Evolutionary conservation across 2,113 vertebrate genomes (phyloP), one percentile per base, ranked within the genome.

Genomic region (Syrmaticus mikado): DNA sequence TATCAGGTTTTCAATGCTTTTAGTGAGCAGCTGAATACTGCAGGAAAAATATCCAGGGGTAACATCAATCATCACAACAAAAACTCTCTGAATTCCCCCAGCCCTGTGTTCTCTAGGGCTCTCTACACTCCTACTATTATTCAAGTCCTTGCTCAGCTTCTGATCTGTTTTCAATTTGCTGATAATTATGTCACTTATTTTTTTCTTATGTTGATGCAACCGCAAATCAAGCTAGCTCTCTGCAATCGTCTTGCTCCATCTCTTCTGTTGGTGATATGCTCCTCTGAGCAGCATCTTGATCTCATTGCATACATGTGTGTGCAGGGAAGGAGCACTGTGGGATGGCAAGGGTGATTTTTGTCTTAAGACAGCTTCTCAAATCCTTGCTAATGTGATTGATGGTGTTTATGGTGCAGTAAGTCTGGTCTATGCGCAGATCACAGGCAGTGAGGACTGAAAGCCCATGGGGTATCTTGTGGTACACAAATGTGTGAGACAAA

Each of bases 81-180:
- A 70, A 36, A 20, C 24, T 48, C 38, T 65, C 65, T 86, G 79
- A 90, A 70, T 45, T 79, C 36, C 66, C 25, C 14, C 22, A 60
- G 65, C 70, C 9, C 13, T 16, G 9, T 6, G 16, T 16, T 89
- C 14, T 41, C 43, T 46, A n/a, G n/a, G n/a, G n/a, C n/a, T n/a
- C n/a, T n/a, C n/a, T 74, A 71, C 46, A 40, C 6, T 91, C n/a
- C 53, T 75, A 20, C 68, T 92, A 25, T 0, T 2, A 57, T 62
- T 87, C 9, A 57, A 70, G 58, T 46, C 53, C 41, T 17, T 1
- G 2, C 11, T 89, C 36, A 84, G 77, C 16, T 46, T 57, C 62
- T 77, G 70, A 45, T 62, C 90, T 95, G 88, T 82, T 95, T 92
- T 55, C 66, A 87, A 60, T 93, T 90, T 94, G 28, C 40, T 84